Base-by-base conservation (phyloP, 2,113 vertebrate species). In the Crypturellus undulatus region DNA sequence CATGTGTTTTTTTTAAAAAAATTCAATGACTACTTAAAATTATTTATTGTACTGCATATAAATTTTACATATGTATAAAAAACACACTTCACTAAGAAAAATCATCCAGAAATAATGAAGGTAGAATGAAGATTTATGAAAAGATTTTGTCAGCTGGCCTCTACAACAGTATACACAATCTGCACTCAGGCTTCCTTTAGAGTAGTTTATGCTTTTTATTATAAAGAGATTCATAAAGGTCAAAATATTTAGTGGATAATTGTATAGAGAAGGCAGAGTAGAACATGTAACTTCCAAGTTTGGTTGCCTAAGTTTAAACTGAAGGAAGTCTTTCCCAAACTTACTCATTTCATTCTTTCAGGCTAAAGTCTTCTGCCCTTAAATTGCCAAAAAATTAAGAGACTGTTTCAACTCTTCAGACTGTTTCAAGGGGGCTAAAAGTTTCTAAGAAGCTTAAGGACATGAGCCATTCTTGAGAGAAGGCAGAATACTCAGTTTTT, bases 401-500 rank as follows among this genome's bases (percentile, higher is more conserved):
- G 60, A 87, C 6, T 52, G 1, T 47, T 87, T 62, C 64, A 79
- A 47, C 3, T 25, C 12, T 68, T 63, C 14, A 60, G 22, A 9
- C 7, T 1, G 2, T 68, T 22, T 45, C 9, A 67, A 15, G 12
- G 6, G 24, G 32, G 17, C 51, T 75, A 68, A 32, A 26, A 87
- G 42, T 68, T 75, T 84, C 38, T 6, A 42, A 62, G 78, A 78
- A 43, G 0, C 2, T 70, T 36, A 59, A 52, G 14, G 7, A 60
- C 8, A 36, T 70, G 19, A 64, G 3, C 6, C 5, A 7, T 78
- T 68, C 34, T 51, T 68, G 14, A 71, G 9, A 92, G 65, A 69
- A 7, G 10, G 0, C 1, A 82, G 32, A 78, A 34, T 81, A 34
- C 3, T 67, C n/a, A 59, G 9, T n/a, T 6, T 2, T 54, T 77